phyloP scores from a whole-genome alignment of 2,797 vertebrate species.

The Coendou prehensilis region DNA sequence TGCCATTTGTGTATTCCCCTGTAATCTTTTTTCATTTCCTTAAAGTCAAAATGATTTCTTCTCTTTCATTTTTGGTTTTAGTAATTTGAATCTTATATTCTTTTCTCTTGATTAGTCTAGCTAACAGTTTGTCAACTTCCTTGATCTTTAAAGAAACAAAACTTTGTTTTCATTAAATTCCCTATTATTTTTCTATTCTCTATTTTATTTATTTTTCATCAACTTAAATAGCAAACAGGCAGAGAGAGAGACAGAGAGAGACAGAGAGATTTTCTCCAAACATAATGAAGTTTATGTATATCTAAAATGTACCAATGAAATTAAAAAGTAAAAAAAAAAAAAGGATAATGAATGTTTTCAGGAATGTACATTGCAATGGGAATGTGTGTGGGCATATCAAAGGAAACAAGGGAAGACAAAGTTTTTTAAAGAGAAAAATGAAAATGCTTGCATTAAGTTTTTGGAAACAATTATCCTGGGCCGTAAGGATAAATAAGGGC shows the following conservation, averaged over 20 bases:
- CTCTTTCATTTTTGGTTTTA: conserved; percentile 5
- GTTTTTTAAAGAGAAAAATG: neutral
- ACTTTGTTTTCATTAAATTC: neutral
- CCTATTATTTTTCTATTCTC: neutral
- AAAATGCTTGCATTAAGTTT: neutral
- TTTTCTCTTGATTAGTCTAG: neutral
- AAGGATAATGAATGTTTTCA: neutral
- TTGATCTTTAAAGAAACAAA: neutral
- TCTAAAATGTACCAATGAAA: too few relatives aligned
- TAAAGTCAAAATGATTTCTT: neutral
- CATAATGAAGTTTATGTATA: too few relatives aligned
- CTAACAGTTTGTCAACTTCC: neutral
- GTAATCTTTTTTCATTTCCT: neutral
- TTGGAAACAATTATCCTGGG: neutral
- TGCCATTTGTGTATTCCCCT: neutral
- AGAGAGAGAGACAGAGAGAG: neutral
- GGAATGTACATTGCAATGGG: neutral
- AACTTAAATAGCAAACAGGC: neutral
- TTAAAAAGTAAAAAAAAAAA: neutral
- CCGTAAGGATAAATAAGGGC: neutral
- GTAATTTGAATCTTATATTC: neutral
- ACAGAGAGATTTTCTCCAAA: neutral
- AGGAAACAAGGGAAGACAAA: neutral
- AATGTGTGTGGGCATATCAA: neutral
- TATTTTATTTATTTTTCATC: neutral